Evolutionary conservation across 2,797 vertebrate species (phyloP), one percentile per base, ranked within the genome.

Genomic region (Tamandua tetradactyla): DNA sequence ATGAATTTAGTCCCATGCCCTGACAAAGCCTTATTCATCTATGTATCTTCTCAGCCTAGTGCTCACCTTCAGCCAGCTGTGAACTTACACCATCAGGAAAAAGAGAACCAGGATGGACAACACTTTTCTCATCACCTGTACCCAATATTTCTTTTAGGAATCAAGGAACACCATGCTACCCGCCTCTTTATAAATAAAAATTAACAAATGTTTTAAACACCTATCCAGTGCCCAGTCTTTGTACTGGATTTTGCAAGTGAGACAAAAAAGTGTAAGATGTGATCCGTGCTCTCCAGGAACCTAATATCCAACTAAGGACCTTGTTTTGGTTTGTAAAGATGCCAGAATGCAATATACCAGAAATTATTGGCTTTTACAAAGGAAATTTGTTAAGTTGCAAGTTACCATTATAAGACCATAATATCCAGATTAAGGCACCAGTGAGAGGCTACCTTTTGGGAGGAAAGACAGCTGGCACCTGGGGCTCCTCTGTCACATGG

Each of bases 101-200:
- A 49, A 17, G 7, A 76, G 55, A 93, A 55, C 61, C 42, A 79
- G 72, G 78, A 79, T 83, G 30, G 84, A 42, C 18, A 30, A 55
- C 47, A 4, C 9, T 30, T 87, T 81, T 66, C 74, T 49, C 55
- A 62, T 49, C 4, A 37, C 62, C 47, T 23, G 49, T 11, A 69
- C 35, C 64, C 49, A 12, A 7, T 27, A 59, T 55, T 57, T 47
- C 66, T 91, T 86, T 91, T 64, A 89, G 66, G 37, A 80, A n/a
- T 64, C 32, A 35, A 23, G 35, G 11, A 86, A n/a, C 59, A 22
- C 27, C 74, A 87, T 86, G 49, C 79, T 52, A 74, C 72, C 40
- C 74, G 32, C 94, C 66, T 88, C 37, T 59, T 84, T 37, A 57
- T 69, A 87, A 83, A 91, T 47, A 89, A 90, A 72, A 61, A 12